phyloP scores from a whole-genome alignment of 2,888 invertebrate species.

The Pseudeuparius sepicola region DNA sequence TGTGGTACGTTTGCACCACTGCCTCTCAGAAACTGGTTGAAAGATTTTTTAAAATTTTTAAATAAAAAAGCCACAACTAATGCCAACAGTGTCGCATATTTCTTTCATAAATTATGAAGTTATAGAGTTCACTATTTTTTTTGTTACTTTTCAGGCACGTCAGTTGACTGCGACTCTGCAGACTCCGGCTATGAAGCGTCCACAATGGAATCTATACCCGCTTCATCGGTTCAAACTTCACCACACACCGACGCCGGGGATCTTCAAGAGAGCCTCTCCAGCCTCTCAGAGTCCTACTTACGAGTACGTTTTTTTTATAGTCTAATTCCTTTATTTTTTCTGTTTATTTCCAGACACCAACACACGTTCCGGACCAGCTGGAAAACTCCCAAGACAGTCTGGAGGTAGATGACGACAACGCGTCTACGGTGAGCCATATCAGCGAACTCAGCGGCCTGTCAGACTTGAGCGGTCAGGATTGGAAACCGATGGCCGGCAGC shows the following conservation, averaged over 20 bases:
- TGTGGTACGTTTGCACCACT: too few relatives aligned
- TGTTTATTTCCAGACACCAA: slow-evolving; percentile 25
- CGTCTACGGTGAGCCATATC: slow-evolving; percentile 46
- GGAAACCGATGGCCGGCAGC: slow-evolving; percentile 53
- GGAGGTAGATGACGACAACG: slow-evolving; percentile 27
- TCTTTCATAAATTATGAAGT: too few relatives aligned
- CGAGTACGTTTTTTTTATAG: slow-evolving; percentile 8
- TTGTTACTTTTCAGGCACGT: slow-evolving; percentile 27
- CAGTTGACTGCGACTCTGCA: slow-evolving; percentile 36
- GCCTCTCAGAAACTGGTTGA: too few relatives aligned
- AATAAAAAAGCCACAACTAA: too few relatives aligned
- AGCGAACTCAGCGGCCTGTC: slow-evolving; percentile 53
- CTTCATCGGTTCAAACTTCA: slow-evolving; percentile 28
- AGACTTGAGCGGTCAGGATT: slow-evolving; percentile 57
- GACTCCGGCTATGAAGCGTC: slow-evolving; percentile 38
- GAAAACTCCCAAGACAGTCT: slow-evolving; percentile 34
- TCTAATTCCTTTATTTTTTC: background rate
- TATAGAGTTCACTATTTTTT: too few relatives aligned
- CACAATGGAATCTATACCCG: slow-evolving; percentile 29
- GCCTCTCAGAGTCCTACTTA: slow-evolving; percentile 25
- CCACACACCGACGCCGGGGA: slow-evolving; percentile 27
- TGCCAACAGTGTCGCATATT: too few relatives aligned
- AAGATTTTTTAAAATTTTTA: too few relatives aligned
- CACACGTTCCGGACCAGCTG: slow-evolving; percentile 24
- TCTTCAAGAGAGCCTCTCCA: slow-evolving; percentile 26